Evolutionary conservation across 2,113 vertebrate species (phyloP), one percentile per base, ranked within the genome.

Genomic region (Amphiprion ocellaris): DNA sequence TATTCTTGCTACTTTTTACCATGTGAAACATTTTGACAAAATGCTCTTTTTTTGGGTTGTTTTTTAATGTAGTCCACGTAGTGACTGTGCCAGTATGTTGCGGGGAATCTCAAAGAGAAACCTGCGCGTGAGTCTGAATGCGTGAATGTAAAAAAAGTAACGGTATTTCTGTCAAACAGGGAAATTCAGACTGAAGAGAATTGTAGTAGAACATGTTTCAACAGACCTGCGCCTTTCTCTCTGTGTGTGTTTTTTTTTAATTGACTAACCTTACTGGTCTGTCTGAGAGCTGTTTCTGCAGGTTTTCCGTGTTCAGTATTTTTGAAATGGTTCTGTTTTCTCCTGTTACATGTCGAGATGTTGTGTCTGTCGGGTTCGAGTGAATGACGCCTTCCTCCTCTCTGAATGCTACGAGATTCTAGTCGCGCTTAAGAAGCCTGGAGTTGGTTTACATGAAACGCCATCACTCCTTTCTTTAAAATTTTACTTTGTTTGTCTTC

Each of bases 1-100:
- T 94, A 94, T 88, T 90, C 56, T 90, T 90, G 82, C 81, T 89
- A 89, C 80, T 89, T 92, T 94, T 91, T 90, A 89, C 85, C 65
- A 79, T 11, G 83, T 92, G 82, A 90, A 75, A 64, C 50, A 59
- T 91, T 89, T 84, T 72, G 19, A 87, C 74, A 86, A 61, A 71
- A 71, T 66, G 82, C 65, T 69, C 66, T 81, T 66, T 54, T 73
- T 68, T 33, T 44, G 37, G 61, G 75, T 63, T 37, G 10, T 81
- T 79, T 53, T 69, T 82, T 84, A 21, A 74, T 83, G 65, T 90
- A 66, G 79, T 90, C 52, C 64, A 21, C 72, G 69, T 81, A 28
- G 81, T 90, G 82, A 85, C 77, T 80, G 79, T 86, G 73, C 77
- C 24, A 19, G 68, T 88, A 10, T 46, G 73, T 76, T n/a, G 69